Percentiles rank a stretch among this genome's conserved stretches.
These are phyloP conservation scores for Trichoplusia ni DNA, from an alignment of 1,140 invertebrate genomes.

Conservation along the genomic window DNA sequence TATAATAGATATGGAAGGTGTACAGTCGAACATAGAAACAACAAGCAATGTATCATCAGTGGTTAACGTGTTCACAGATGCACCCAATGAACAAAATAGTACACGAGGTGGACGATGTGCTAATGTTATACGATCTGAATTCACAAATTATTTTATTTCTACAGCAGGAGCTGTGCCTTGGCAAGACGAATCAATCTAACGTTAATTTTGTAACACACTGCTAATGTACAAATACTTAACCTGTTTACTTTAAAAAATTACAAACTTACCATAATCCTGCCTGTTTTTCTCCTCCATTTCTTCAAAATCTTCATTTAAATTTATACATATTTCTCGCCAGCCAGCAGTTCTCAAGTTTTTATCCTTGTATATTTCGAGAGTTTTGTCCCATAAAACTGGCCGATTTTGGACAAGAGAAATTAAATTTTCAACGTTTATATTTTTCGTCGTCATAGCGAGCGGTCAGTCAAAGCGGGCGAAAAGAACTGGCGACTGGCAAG, in stretches of 20 bases:
- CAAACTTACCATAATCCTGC: constrained; percentile 31
- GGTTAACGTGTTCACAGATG: constrained; percentile 3
- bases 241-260: not conserved
- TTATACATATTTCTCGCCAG: constrained; percentile 33
- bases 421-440: constrained; percentile 28
- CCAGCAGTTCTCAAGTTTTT: constrained; percentile 28
- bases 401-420: constrained; percentile 28
- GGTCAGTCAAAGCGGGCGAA: not conserved
- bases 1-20: not conserved
- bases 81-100: constrained; percentile 25
- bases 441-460: not conserved
- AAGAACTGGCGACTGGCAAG: too few relatives aligned
- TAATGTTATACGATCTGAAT: not conserved
- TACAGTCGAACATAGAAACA: not conserved
- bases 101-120: not conserved
- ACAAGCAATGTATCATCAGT: not conserved
- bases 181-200: not conserved
- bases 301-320: constrained; percentile 35
- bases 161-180: not conserved
- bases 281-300: constrained; percentile 33
- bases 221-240: too few relatives aligned
- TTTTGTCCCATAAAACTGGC: constrained; percentile 37
- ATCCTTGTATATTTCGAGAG: constrained; percentile 32
- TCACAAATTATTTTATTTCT: not conserved
- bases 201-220: too few relatives aligned